These are phyloP conservation scores for Syngnathus typhle DNA, from an alignment of 2,113 vertebrate species.

Conservation along the genomic window DNA sequence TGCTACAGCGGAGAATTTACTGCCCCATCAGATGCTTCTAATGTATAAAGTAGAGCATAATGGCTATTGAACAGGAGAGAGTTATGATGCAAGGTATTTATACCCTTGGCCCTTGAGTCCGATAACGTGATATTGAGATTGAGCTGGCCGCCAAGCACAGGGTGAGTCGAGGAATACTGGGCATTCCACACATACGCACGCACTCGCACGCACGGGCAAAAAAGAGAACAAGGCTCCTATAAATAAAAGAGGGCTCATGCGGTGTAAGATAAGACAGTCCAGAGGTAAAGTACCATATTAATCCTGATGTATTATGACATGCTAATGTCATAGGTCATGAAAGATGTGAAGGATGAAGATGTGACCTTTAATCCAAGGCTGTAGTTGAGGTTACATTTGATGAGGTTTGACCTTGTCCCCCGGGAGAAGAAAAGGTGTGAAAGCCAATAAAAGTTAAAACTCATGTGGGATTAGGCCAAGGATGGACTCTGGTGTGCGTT, in stretches of 20 bases:
- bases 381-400: conserved; percentile 53
- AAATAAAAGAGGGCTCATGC: conserved; percentile 45
- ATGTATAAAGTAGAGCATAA: conserved; percentile 72
- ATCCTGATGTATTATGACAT: conserved; percentile 59
- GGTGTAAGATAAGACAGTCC: conserved; percentile 47
- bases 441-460: conserved; percentile 53
- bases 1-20: conserved; percentile 67
- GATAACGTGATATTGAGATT: conserved; percentile 68
- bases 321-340: conserved; percentile 55
- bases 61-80: conserved; percentile 72
- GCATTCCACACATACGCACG: conserved; percentile 27
- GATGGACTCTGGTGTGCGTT: conserved; percentile 5
- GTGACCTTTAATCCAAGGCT: conserved; percentile 50
- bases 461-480: conserved; percentile 16
- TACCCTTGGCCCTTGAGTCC: conserved; percentile 64
- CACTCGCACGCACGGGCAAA: conserved; percentile 10
- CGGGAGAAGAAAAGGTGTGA: conserved; percentile 26
- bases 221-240: conserved; percentile 33
- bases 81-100: conserved; percentile 68
- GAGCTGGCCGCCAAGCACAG: conserved; percentile 53
- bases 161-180: conserved; percentile 54
- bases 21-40: conserved; percentile 70
- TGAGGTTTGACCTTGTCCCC: conserved; percentile 45
- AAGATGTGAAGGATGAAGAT: conserved; percentile 48
- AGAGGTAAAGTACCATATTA: conserved; percentile 41